phyloP scores from a whole-genome alignment of 2,113 vertebrate genomes.

The Hemiprocne comata region DNA sequence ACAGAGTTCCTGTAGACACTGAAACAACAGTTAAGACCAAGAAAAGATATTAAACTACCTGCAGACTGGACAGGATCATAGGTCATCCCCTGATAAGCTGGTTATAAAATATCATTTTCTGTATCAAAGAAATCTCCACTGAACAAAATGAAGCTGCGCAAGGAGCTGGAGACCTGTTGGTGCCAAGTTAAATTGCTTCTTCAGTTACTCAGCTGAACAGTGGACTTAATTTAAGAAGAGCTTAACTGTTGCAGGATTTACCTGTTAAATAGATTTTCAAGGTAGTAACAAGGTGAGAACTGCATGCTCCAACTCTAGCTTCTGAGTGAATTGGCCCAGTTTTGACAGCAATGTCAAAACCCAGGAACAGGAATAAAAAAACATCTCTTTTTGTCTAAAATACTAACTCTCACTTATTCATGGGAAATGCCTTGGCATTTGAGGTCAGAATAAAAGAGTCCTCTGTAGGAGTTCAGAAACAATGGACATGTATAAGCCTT shows the following conservation, averaged over 20 bases:
- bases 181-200: background rate
- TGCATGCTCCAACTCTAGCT: background rate
- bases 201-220: background rate
- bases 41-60: slow-evolving; percentile 23
- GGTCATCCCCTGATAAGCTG: background rate
- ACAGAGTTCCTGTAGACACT: background rate
- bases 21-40: background rate
- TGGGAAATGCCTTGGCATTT: background rate
- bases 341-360: background rate
- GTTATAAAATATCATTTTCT: background rate
- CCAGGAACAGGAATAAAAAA: background rate
- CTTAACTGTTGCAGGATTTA: background rate
- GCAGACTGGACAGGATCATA: background rate
- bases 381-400: background rate
- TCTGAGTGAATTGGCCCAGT: background rate
- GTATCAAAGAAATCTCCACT: background rate
- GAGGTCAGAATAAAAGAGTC: background rate
- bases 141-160: background rate
- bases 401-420: rapidly evolving
- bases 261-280: background rate
- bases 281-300: background rate
- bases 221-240: background rate
- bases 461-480: background rate
- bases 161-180: background rate
- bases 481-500: background rate